phyloP scores from a whole-genome alignment of 92 coral and sea anemone genomes.

The Galaxea fascicularis region DNA sequence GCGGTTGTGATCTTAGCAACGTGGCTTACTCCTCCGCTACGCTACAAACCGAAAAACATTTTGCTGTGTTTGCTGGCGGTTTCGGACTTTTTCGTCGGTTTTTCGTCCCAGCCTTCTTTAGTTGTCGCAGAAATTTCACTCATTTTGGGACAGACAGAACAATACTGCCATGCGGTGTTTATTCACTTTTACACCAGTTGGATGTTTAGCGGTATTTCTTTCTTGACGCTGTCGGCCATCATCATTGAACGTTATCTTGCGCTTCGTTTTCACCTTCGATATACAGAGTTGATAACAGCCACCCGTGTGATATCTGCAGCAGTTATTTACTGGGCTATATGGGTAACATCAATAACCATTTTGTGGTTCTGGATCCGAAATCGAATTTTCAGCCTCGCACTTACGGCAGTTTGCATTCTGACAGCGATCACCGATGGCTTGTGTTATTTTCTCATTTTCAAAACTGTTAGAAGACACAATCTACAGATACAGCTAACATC shows the following conservation, averaged over 20 bases:
- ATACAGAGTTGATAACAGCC: constrained; percentile 25
- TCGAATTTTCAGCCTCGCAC: not conserved
- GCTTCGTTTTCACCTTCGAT: constrained; percentile 38
- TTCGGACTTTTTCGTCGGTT: constrained; percentile 37
- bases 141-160: constrained; percentile 9
- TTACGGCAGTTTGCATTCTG: not conserved
- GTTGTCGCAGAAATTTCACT: constrained; percentile 25
- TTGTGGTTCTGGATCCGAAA: constrained; percentile 26
- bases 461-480: constrained; percentile 35
- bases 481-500: not conserved
- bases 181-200: constrained; percentile 32
- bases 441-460: constrained; percentile 14
- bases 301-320: constrained; percentile 13
- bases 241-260: constrained; percentile 43
- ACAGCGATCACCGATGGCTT: not conserved
- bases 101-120: constrained; percentile 28
- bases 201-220: constrained; percentile 34
- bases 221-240: constrained; percentile 32
- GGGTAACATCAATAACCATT: constrained; percentile 21
- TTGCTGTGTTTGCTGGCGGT: constrained; percentile 31
- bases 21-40: constrained; percentile 23
- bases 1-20: constrained; percentile 7
- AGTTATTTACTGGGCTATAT: constrained; percentile 30
- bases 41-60: constrained; percentile 20
- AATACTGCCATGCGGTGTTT: constrained; percentile 27